Base-by-base conservation (phyloP, 2,888 invertebrate genomes). In the Cataglyphis cursor region DNA sequence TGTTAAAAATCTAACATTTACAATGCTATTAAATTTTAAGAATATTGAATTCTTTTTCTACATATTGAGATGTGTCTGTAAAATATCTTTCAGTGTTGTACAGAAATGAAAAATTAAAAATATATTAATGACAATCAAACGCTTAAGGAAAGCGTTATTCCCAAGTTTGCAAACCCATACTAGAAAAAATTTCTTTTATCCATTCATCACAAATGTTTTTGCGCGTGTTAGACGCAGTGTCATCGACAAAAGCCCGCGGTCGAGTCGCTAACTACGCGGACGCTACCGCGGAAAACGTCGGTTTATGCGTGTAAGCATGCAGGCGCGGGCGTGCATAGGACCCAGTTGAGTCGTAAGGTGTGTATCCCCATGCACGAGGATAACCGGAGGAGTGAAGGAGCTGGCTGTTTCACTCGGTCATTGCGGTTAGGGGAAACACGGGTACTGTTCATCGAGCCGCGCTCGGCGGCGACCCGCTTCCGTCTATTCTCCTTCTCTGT, bases 361-460 rank as follows among this genome's bases (percentile, higher is more conserved):
- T 28, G 35, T 54, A 28, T 73, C n/a, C n/a, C 18, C 24, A 31
- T 68, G 24, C 51, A 59, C 65, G 44, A 54, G 62, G 57, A 62
- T 57, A 82, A 62, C 38, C 64, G 21, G 15, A 21, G 24, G 15
- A 41, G 65, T 31, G 41, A 72, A 80, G 68, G 85, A 86, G 61
- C 8, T 65, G 68, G 21, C 24, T 70, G 59, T 70, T 38, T 59
- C 51, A 18, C 31, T 62, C 61, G 59, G 62, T 73, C 41, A 54
- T 78, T 83, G 84, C 78, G 66, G 85, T 90, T 76, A 84, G 38
- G 54, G 70, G 88, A 81, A 81, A 74, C 88, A 62, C 41, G 83
- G 83, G 86, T 87, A 84, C 73, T 76, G 88, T 89, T 90, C 74
- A 81, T 76, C 82, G 83, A 75, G 64, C 76, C 54, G 54, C 75